Conservation (phyloP, 2,888 invertebrate species). For the Cheilosia soror region DNA sequence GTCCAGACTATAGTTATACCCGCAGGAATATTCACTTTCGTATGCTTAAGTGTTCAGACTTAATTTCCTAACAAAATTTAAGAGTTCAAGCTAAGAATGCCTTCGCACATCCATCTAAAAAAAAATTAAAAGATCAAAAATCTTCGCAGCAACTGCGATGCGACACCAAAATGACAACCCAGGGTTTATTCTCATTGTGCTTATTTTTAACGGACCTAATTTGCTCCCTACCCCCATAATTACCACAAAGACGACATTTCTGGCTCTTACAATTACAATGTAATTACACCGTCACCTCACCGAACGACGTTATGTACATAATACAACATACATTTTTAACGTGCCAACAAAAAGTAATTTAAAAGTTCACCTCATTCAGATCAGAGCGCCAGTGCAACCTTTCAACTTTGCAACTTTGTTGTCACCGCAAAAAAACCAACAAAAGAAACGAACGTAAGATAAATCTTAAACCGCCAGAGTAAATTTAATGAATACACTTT, state of each 20-base stretch:
- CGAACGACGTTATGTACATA: not conserved
- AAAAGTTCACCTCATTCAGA: slow-evolving; percentile 52
- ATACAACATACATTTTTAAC: slow-evolving; percentile 4
- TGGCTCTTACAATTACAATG: not conserved
- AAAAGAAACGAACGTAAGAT: slow-evolving; percentile 23
- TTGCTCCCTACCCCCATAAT: not conserved
- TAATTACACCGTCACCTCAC: slow-evolving; percentile 3
- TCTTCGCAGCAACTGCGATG: no score
- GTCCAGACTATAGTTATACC: no score
- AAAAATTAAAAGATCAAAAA: no score
- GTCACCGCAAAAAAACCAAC: slow-evolving; percentile 22
- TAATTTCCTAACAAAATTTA: no score
- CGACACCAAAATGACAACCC: not conserved
- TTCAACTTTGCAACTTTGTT: slow-evolving; percentile 36
- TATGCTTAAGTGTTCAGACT: no score
- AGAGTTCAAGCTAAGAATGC: no score
- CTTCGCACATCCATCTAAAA: no score
- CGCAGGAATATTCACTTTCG: no score
- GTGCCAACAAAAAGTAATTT: slow-evolving; percentile 55
- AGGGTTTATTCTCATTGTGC: not conserved
- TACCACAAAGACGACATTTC: not conserved
- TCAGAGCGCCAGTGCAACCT: slow-evolving; percentile 16
- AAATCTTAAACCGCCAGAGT: slow-evolving; percentile 38
- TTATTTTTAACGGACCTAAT: slow-evolving; percentile 4
- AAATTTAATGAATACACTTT: slow-evolving; percentile 61